phyloP scores from a whole-genome alignment of 2,113 vertebrate genomes.

The Rhadina sibilatrix region DNA sequence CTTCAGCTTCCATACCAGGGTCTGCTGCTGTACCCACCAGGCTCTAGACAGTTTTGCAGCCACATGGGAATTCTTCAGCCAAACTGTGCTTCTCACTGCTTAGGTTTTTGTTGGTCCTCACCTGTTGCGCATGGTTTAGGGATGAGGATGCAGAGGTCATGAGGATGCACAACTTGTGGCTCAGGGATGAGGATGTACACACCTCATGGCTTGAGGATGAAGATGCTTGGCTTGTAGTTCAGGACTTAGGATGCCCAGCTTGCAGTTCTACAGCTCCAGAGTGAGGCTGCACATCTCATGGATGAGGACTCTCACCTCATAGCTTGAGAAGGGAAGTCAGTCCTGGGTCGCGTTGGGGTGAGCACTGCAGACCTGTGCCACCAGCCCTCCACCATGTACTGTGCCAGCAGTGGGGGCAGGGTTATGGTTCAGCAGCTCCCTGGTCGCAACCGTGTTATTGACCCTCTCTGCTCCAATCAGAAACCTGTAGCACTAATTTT shows the following conservation, averaged over 20 bases:
- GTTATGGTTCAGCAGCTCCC: background rate
- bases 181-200: background rate
- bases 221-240: background rate
- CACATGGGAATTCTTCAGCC: background rate
- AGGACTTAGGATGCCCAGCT: background rate
- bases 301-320: background rate
- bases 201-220: background rate
- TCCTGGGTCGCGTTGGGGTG: fast-evolving
- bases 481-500: background rate
- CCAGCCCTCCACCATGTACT: fast-evolving
- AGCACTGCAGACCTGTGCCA: background rate
- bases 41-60: background rate
- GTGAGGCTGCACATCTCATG: background rate
- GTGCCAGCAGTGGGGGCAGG: fast-evolving
- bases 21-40: fast-evolving
- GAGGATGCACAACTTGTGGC: background rate
- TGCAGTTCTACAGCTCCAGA: background rate
- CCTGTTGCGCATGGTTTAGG: fast-evolving
- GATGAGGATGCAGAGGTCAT: background rate
- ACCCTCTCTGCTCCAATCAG: background rate
- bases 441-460: fast-evolving
- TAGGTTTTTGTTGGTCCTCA: background rate
- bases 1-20: background rate
- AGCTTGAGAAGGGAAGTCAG: background rate
- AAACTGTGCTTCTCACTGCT: background rate